These are phyloP conservation scores for Mastacembelus armatus DNA, from an alignment of 2,797 vertebrate genomes.

Conservation along the genomic window DNA sequence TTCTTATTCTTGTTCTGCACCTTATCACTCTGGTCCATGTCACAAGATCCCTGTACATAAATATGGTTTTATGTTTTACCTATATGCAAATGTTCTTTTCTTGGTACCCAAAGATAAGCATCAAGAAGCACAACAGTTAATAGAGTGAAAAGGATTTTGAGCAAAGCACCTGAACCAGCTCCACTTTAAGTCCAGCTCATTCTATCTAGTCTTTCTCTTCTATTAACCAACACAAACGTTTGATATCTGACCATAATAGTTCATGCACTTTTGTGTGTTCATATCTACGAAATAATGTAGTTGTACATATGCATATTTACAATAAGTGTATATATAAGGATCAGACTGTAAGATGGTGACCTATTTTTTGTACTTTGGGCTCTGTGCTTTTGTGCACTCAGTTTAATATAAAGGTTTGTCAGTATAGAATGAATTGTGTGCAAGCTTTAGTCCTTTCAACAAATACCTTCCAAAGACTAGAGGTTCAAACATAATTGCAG, in stretches of 20 bases:
- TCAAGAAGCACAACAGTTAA: slow-evolving; percentile 58
- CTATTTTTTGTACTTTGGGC: too few relatives aligned
- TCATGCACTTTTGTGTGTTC: slow-evolving; percentile 64
- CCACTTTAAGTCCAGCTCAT: not conserved
- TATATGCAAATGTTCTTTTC: slow-evolving; percentile 38
- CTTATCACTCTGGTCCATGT: slow-evolving; percentile 15
- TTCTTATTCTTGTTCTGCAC: slow-evolving; percentile 45
- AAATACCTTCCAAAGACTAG: too few relatives aligned
- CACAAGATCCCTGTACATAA: slow-evolving; percentile 10
- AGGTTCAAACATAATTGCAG: too few relatives aligned
- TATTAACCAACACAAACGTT: slow-evolving; percentile 42
- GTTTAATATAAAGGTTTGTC: too few relatives aligned
- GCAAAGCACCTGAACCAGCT: slow-evolving; percentile 26
- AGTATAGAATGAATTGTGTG: too few relatives aligned
- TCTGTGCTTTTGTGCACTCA: too few relatives aligned
- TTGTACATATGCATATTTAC: slow-evolving; percentile 68
- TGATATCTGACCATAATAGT: slow-evolving; percentile 20
- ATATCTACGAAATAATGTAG: slow-evolving; percentile 52
- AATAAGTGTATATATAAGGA: slow-evolving; percentile 10
- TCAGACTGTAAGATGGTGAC: too few relatives aligned
- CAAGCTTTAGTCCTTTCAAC: too few relatives aligned
- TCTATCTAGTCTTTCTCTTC: not conserved
- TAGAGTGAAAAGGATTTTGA: not conserved
- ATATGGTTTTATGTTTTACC: slow-evolving; percentile 2
- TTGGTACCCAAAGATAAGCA: slow-evolving; percentile 48